These are phyloP conservation scores for Thelaira solivaga DNA, from an alignment of 2,888 invertebrate genomes.

Conservation along the genomic window DNA sequence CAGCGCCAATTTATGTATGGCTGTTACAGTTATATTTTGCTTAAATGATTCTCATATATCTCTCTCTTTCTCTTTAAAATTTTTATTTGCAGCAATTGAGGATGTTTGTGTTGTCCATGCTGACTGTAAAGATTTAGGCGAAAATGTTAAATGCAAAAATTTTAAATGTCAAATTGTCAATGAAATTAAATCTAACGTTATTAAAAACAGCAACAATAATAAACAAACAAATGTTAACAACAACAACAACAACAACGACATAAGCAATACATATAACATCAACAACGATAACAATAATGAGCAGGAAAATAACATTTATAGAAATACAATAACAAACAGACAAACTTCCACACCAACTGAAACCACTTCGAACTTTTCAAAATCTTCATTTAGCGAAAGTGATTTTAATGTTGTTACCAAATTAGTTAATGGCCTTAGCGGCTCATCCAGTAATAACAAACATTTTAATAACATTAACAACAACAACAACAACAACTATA, in stretches of 20 bases:
- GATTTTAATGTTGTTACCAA: slow-evolving; percentile 46
- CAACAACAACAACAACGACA: slow-evolving; percentile 40
- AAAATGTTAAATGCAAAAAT: slow-evolving; percentile 69
- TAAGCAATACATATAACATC: slow-evolving; percentile 36
- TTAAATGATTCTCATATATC: neutral
- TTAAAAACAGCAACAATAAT: slow-evolving; percentile 36
- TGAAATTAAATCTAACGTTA: slow-evolving; percentile 61
- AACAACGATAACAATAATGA: slow-evolving; percentile 36
- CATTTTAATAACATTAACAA: slow-evolving; percentile 1
- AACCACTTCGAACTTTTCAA: slow-evolving; percentile 57
- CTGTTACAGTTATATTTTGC: neutral
- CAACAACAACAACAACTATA: slow-evolving; percentile 7
- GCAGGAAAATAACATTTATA: slow-evolving; percentile 30
- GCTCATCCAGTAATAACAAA: slow-evolving; percentile 3
- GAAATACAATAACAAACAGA: slow-evolving; percentile 56
- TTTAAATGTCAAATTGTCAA: slow-evolving; percentile 69
- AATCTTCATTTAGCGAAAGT: slow-evolving; percentile 54
- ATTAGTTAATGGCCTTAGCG: slow-evolving; percentile 57
- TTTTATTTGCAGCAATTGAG: slow-evolving; percentile 68
- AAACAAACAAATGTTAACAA: slow-evolving; percentile 35
- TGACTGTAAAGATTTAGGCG: slow-evolving; percentile 73
- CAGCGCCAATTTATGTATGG: too few relatives aligned
- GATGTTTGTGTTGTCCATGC: slow-evolving; percentile 75
- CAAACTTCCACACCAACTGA: slow-evolving; percentile 60
- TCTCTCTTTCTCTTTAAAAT: neutral